Evolutionary conservation across 2,797 vertebrate species (phyloP), one percentile per base, ranked within the genome.

Genomic region (Gambusia yucatana): DNA sequence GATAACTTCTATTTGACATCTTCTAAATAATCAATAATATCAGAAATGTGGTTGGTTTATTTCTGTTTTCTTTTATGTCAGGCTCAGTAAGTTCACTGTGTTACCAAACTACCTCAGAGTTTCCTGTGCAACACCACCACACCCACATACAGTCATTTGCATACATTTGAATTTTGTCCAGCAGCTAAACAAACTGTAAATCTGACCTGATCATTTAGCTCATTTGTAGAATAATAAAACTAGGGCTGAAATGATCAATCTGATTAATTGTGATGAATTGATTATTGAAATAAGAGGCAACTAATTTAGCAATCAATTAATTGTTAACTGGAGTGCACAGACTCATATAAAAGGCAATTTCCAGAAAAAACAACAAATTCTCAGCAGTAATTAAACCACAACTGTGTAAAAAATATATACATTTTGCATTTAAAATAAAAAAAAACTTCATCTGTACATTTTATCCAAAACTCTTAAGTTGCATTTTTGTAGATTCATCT

Each of bases 141-240:
- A 28, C 67, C 41, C 25, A 33, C 52, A 17, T 6, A 41, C 39
- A 8, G 14, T 47, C 16, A 52, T 73, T 73, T 73, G 33, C 48
- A 55, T 39, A 41, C 20, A 55, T 73, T 55, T 73, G 72, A 73
- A 55, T 73, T 33, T 41, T 48, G 6, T 16, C 33, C 48, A 73
- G 33, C 72, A 39, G 13, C 22, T 41, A 73, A 73, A 36, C 48
- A 55, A 73, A 55, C 72, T n/a, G 4, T 1, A 16, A 28, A 70
- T 10, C 3, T 73, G 48, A 25, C 33, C 22, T 8, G 22, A 39
- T 39, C 50, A 41, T 33, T 39, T 2, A n/a, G 3, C 36, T 52
- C 5, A 72, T 48, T 30, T 8, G 17, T 11, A 33, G 46, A 50
- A 72, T 72, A 48, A 43, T 44, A 70, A 47, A 47, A 47, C 48